Percentiles rank a stretch among this genome's conserved stretches.
phyloP scores from a whole-genome alignment of 2,888 invertebrate species.

The Himalopsyche tibetana region DNA sequence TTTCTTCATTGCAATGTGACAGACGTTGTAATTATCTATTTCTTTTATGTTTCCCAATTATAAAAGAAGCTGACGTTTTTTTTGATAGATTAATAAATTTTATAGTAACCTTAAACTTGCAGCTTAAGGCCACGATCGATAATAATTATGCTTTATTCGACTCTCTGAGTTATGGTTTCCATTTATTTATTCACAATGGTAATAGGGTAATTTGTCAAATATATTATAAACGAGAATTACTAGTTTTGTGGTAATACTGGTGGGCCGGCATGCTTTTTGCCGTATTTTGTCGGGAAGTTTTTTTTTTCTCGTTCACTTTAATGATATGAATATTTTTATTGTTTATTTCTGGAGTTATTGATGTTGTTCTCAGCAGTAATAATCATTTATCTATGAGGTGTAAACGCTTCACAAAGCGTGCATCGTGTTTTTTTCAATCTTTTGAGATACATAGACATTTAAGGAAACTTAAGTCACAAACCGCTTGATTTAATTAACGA shows the following conservation, averaged over 20 bases:
- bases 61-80: no score
- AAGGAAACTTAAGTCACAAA: no score
- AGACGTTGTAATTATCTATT: no score
- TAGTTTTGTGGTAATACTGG: not conserved
- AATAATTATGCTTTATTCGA: not conserved
- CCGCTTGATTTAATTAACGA: no score
- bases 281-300: not conserved
- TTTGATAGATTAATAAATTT: not conserved
- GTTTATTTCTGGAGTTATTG: conserved; percentile 11
- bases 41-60: no score
- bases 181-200: conserved; percentile 17
- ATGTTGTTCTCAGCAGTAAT: not conserved
- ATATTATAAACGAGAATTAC: not conserved
- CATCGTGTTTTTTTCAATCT: no score
- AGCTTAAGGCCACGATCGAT: not conserved
- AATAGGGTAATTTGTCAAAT: conserved; percentile 33
- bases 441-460: no score
- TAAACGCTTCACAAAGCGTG: no score
- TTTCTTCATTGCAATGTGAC: no score
- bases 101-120: not conserved
- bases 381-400: not conserved
- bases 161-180: not conserved
- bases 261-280: conserved; percentile 1
- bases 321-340: conserved; percentile 4
- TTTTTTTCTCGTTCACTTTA: not conserved